Evolutionary conservation across 2,888 invertebrate species (phyloP).

Genomic region (Axea sp.): DNA sequence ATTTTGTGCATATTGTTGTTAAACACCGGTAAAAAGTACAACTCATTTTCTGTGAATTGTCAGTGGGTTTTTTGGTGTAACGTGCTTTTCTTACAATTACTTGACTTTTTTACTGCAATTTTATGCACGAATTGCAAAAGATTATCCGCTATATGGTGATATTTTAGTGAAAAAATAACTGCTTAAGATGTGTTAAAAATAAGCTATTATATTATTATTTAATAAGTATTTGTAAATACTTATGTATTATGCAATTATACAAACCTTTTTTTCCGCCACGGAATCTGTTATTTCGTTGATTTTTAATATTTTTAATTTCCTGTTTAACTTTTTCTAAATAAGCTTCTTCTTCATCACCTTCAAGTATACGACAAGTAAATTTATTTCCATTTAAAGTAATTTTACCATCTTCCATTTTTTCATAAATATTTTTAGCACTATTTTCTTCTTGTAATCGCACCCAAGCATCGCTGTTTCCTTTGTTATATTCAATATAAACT

Average conservation of each 20-base stretch:
- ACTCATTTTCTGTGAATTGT: too few relatives aligned
- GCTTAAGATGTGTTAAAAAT: constrained; percentile 5
- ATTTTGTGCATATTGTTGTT: too few relatives aligned
- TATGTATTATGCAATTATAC: neutral
- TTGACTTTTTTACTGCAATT: too few relatives aligned
- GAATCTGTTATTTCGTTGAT: constrained; percentile 77
- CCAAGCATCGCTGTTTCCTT: constrained; percentile 87
- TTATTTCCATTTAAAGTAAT: constrained; percentile 67
- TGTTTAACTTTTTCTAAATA: constrained; percentile 71
- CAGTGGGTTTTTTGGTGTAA: too few relatives aligned
- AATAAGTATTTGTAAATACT: constrained; percentile 4
- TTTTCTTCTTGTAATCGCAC: constrained; percentile 86
- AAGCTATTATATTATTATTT: constrained; percentile 7
- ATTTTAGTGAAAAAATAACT: too few relatives aligned
- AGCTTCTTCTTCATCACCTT: constrained; percentile 74
- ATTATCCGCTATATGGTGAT: too few relatives aligned
- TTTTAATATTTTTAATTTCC: constrained; percentile 80
- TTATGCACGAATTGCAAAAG: too few relatives aligned
- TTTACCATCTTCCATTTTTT: constrained; percentile 81
- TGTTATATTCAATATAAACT: constrained; percentile 88
- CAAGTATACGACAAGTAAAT: constrained; percentile 70
- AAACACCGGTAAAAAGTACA: too few relatives aligned
- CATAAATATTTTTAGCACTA: constrained; percentile 83
- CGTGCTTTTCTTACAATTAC: too few relatives aligned
- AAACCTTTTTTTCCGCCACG: constrained; percentile 71